These are phyloP conservation scores for Contarinia nasturtii DNA, from an alignment of 1,140 invertebrate species.

Conservation along the genomic window DNA sequence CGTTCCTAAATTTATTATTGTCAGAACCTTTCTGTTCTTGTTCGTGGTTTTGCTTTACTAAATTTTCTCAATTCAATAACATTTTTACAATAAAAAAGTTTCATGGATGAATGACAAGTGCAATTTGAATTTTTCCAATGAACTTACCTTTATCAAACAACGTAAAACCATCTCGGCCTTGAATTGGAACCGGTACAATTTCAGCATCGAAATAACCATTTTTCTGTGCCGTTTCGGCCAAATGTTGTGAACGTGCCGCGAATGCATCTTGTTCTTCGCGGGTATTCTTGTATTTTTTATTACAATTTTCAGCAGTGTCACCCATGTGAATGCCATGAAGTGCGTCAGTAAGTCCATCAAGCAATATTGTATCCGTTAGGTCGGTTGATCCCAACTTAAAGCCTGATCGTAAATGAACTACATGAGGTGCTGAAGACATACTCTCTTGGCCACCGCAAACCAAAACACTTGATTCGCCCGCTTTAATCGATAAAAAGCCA, in stretches of 20 bases:
- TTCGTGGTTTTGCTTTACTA: no score
- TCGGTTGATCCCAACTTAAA: slow-evolving; percentile 47
- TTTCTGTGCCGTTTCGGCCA: slow-evolving; percentile 39
- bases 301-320: slow-evolving; percentile 67
- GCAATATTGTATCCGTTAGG: slow-evolving; percentile 49
- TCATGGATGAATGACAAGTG: no score
- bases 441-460: slow-evolving; percentile 72
- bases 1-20: no score
- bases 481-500: slow-evolving; percentile 48
- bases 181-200: slow-evolving; percentile 41
- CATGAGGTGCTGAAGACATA: slow-evolving; percentile 67
- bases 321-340: slow-evolving; percentile 70
- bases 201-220: slow-evolving; percentile 48
- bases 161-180: slow-evolving; percentile 27
- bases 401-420: slow-evolving; percentile 39
- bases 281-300: slow-evolving; percentile 43
- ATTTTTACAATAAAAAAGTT: no score
- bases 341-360: slow-evolving; percentile 68
- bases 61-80: no score
- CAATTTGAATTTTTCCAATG: no score
- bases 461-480: slow-evolving; percentile 47
- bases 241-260: slow-evolving; percentile 52
- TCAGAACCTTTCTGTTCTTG: no score
- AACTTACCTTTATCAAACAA: slow-evolving; percentile 20
- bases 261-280: slow-evolving; percentile 59